Conservation (phyloP, 2,797 vertebrate genomes). For the Ficedula albicollis region DNA sequence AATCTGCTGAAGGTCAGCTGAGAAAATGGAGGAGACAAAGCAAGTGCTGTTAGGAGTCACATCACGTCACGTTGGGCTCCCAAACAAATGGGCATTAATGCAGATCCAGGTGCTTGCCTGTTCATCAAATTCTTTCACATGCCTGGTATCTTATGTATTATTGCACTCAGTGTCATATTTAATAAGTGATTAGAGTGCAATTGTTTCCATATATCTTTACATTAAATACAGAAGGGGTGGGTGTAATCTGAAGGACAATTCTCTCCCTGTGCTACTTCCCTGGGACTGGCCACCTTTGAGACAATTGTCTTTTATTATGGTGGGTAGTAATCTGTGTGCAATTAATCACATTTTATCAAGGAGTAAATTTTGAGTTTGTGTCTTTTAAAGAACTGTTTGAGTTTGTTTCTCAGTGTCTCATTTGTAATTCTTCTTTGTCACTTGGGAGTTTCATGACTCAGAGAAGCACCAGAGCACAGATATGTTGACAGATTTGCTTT, state of each 20-base stretch:
- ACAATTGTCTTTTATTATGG: slow-evolving; percentile 30
- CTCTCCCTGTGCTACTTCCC: not conserved
- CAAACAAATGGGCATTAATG: not conserved
- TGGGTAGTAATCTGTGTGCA: not conserved
- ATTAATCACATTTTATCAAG: slow-evolving; percentile 38
- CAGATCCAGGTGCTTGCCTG: not conserved
- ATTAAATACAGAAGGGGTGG: not conserved
- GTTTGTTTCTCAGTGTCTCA: not conserved
- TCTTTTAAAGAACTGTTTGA: not conserved
- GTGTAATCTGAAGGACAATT: not conserved
- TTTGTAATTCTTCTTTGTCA: slow-evolving; percentile 58
- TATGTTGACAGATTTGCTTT: slow-evolving; percentile 67
- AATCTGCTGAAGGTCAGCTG: slow-evolving; percentile 6
- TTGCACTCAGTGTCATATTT: slow-evolving; percentile 1
- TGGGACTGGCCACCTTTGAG: not conserved
- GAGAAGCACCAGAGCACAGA: slow-evolving; percentile 27
- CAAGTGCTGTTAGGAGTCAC: not conserved
- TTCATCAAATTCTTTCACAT: not conserved
- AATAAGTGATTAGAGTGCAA: slow-evolving; percentile 1
- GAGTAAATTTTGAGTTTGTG: not conserved
- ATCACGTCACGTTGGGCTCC: not conserved
- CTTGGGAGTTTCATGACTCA: slow-evolving; percentile 47
- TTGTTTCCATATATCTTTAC: slow-evolving; percentile 33
- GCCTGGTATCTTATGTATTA: not conserved
- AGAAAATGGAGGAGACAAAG: not conserved